Evolutionary conservation across 2,888 invertebrate species (phyloP).

Genomic region (Oscheius sp.): DNA sequence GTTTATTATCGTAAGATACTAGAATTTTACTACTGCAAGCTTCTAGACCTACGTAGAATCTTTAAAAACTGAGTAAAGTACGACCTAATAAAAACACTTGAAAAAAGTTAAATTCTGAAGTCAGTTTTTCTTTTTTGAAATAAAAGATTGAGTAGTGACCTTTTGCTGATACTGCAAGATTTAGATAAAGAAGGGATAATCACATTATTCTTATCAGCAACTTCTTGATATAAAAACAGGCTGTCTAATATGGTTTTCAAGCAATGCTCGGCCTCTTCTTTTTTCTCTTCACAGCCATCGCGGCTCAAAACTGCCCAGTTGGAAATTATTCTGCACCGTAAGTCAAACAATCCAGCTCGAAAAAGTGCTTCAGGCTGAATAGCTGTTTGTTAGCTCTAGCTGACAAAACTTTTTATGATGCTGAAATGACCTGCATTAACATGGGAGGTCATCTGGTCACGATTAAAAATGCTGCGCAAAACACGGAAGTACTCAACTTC

Average conservation of each 20-base stretch:
- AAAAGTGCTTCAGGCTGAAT: constrained; percentile 4
- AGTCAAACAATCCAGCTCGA: background rate
- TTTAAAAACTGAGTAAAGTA: too few species aligned
- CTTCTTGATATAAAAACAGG: background rate
- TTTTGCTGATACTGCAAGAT: background rate
- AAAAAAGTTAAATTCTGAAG: too few species aligned
- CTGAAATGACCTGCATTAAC: constrained; percentile 13
- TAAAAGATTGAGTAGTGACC: too few species aligned
- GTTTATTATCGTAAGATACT: too few species aligned
- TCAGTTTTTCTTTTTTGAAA: too few species aligned
- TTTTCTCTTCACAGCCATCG: background rate
- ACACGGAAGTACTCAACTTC: background rate
- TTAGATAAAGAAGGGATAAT: too few species aligned
- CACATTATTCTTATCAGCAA: background rate
- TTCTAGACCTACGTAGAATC: too few species aligned
- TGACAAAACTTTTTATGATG: constrained; percentile 7
- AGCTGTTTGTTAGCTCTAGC: background rate
- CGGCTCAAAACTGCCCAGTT: constrained; percentile 11
- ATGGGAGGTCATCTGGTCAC: constrained; percentile 8
- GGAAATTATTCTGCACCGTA: constrained; percentile 1
- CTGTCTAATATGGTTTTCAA: background rate
- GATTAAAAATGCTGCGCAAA: background rate
- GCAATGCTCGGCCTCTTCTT: background rate
- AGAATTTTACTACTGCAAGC: too few species aligned
- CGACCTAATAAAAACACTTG: too few species aligned